Conservation (phyloP, 2,113 vertebrate species). For the Oostethus manadensis region DNA sequence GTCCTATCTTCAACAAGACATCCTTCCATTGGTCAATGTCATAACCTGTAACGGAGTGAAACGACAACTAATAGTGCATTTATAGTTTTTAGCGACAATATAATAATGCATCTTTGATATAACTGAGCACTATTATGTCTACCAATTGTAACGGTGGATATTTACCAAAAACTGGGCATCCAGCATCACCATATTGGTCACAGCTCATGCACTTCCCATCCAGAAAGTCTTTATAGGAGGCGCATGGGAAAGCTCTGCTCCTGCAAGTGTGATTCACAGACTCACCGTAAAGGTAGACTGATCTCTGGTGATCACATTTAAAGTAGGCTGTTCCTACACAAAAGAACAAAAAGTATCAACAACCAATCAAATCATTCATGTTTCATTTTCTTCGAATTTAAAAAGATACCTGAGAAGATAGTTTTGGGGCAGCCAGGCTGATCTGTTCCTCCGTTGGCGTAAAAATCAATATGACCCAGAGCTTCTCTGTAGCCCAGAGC, state of each 20-base stretch:
- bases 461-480: constrained; percentile 89
- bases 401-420: constrained; percentile 79
- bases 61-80: not conserved
- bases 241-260: constrained; percentile 78
- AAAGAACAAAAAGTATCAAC: not conserved
- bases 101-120: not conserved
- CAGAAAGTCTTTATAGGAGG: constrained; percentile 77
- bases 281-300: constrained; percentile 81
- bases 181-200: constrained; percentile 60
- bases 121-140: not conserved
- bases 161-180: constrained; percentile 86
- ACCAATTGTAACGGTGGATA: not conserved
- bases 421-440: constrained; percentile 87
- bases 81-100: too few relatives aligned
- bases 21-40: constrained; percentile 56
- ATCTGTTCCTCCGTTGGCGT: constrained; percentile 85
- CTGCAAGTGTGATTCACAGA: constrained; percentile 68
- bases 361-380: not conserved
- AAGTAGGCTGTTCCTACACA: constrained; percentile 76
- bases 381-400: not conserved
- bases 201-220: constrained; percentile 81
- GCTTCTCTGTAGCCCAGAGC: constrained; percentile 79
- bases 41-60: constrained; percentile 57
- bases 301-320: constrained; percentile 91
- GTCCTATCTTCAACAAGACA: constrained; percentile 19